These are phyloP conservation scores for Styela clava DNA, from an alignment of 23 tunicate species.

Conservation along the genomic window DNA sequence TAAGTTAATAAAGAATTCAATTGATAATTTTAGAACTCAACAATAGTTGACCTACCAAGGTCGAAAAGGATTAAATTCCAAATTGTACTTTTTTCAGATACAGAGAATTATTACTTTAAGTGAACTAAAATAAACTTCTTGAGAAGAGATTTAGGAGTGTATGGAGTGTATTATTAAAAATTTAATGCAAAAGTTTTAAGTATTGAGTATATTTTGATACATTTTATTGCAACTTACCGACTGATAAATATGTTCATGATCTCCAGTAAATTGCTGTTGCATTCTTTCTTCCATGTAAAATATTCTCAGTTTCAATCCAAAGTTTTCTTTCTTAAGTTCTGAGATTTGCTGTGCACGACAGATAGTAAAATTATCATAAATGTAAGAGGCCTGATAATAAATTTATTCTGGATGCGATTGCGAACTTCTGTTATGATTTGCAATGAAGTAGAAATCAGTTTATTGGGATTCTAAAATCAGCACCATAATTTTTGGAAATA, in stretches of 20 bases:
- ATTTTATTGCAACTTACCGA: too few species aligned
- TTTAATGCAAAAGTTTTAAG: too few species aligned
- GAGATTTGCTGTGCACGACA: conserved; percentile 75
- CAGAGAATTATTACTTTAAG: too few species aligned
- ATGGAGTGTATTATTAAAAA: too few species aligned
- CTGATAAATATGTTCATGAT: conserved; percentile 64
- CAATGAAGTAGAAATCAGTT: not conserved
- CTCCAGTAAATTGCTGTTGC: conserved; percentile 57
- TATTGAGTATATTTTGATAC: too few species aligned
- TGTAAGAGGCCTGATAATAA: not conserved
- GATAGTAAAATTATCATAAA: not conserved
- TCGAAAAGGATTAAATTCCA: not conserved
- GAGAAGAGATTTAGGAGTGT: too few species aligned
- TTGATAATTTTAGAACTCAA: not conserved
- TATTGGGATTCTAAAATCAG: too few species aligned
- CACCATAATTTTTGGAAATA: too few species aligned
- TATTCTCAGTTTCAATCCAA: conserved; percentile 80
- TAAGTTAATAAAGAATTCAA: not conserved
- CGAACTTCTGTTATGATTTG: not conserved
- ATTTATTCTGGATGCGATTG: not conserved
- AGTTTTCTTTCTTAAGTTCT: conserved; percentile 86
- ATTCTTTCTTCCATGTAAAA: conserved; percentile 91
- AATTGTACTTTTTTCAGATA: too few species aligned
- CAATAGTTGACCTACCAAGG: not conserved
- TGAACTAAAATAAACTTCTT: too few species aligned